Evolutionary conservation across 2,888 invertebrate species (phyloP).

Genomic region (Thera britannica): DNA sequence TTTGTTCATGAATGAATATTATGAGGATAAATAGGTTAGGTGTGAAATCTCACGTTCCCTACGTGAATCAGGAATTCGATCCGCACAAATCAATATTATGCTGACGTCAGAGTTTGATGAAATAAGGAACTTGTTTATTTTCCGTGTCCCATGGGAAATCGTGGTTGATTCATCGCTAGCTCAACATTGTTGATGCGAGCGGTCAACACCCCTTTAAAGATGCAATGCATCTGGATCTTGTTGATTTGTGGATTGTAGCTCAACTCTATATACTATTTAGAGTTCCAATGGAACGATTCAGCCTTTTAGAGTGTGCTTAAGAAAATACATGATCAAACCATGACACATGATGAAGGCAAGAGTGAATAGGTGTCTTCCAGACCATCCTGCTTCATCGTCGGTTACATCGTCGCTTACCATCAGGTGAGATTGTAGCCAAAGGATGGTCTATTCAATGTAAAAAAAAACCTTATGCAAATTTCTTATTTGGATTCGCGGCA

Average conservation of each 20-base stretch:
- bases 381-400: no score
- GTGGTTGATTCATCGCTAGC: slow-evolving; percentile 39
- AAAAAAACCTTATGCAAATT: no score
- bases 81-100: slow-evolving; percentile 4
- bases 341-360: no score
- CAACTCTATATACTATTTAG: background rate
- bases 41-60: background rate
- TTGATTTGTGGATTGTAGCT: slow-evolving; percentile 1
- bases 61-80: background rate
- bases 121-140: slow-evolving; percentile 27
- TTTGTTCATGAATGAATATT: background rate
- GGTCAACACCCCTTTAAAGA: slow-evolving; percentile 39
- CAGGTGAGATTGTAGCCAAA: no score
- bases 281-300: background rate
- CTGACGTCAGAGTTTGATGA: slow-evolving; percentile 16
- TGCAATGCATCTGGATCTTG: slow-evolving; percentile 14
- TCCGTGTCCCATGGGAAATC: slow-evolving; percentile 34
- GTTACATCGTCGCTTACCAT: no score
- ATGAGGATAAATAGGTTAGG: background rate
- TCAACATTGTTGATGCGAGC: slow-evolving; percentile 42
- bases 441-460: no score
- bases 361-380: no score
- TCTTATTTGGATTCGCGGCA: no score
- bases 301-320: background rate
- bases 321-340: no score